phyloP scores from a whole-genome alignment of 2,888 invertebrate species.

The Polymixis flavicincta region DNA sequence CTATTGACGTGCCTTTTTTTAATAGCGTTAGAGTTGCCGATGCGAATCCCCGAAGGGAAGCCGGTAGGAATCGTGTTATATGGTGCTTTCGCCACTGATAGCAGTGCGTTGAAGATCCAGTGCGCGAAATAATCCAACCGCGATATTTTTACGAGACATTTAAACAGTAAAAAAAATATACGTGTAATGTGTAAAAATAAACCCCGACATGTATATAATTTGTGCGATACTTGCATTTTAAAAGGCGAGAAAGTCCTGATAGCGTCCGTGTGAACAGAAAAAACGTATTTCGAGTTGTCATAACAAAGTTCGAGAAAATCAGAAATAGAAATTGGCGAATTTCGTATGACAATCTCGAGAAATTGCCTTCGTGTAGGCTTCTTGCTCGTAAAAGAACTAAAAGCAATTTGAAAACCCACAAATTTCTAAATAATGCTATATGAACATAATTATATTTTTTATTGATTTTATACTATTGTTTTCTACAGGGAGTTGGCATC shows the following conservation, averaged over 20 bases:
- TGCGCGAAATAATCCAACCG: no score
- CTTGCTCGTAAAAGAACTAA: not conserved
- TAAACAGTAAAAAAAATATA: no score
- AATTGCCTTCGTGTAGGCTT: not conserved
- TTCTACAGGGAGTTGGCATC: not conserved
- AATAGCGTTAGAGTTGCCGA: no score
- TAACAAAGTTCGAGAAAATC: not conserved
- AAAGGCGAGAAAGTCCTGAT: constrained; percentile 1
- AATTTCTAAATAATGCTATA: not conserved
- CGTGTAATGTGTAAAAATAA: not conserved
- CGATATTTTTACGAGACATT: no score
- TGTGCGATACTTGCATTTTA: not conserved
- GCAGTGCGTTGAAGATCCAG: no score
- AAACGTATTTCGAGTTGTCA: constrained; percentile 15
- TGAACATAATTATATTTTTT: not conserved
- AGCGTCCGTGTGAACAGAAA: constrained; percentile 17
- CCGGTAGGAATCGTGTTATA: no score
- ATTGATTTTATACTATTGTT: not conserved
- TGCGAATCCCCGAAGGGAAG: no score
- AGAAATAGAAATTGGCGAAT: not conserved
- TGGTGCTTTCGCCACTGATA: no score
- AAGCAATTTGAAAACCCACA: not conserved
- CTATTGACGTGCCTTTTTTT: no score
- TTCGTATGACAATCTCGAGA: not conserved
- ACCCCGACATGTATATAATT: not conserved